Percentiles rank a stretch among this genome's conserved stretches.
Conservation (phyloP, 2,113 vertebrate species). For the Neogobius melanostomus region DNA sequence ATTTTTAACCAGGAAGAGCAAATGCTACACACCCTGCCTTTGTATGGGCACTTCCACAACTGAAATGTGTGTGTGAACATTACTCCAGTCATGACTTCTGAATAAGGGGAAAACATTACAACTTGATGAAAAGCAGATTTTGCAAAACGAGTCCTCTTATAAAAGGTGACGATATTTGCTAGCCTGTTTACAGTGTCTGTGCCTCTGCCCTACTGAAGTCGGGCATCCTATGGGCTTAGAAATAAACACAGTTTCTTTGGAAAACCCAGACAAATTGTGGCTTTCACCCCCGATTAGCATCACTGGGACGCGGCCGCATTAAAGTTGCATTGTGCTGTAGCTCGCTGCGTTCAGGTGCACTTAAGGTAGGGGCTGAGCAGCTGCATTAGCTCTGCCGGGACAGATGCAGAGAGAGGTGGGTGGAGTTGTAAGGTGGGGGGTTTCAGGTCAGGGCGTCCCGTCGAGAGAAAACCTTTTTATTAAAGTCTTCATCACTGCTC, state of each 20-base stretch:
- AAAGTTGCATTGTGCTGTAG: slow-evolving; percentile 9
- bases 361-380: not conserved
- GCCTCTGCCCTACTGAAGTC: not conserved
- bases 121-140: too few species aligned
- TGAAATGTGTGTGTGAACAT: too few species aligned
- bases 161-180: too few species aligned
- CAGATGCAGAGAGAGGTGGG: not conserved
- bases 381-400: slow-evolving; percentile 13
- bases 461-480: slow-evolving; percentile 1
- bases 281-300: slow-evolving; percentile 15
- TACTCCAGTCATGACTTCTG: too few species aligned
- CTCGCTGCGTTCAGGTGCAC: slow-evolving; percentile 7
- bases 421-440: not conserved
- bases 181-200: not conserved
- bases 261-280: slow-evolving; percentile 13
- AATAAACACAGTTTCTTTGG: slow-evolving; percentile 2
- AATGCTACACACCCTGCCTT: too few species aligned
- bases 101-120: too few species aligned
- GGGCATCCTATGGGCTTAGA: not conserved
- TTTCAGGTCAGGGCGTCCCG: not conserved
- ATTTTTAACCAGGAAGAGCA: too few species aligned
- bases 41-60: too few species aligned
- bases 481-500: slow-evolving; percentile 5
- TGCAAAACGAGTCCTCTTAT: too few species aligned
- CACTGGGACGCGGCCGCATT: slow-evolving; percentile 8